Percentiles rank a stretch among this genome's conserved stretches.
These are phyloP conservation scores for Seira musarum DNA, from an alignment of 2,888 invertebrate species.

Conservation along the genomic window DNA sequence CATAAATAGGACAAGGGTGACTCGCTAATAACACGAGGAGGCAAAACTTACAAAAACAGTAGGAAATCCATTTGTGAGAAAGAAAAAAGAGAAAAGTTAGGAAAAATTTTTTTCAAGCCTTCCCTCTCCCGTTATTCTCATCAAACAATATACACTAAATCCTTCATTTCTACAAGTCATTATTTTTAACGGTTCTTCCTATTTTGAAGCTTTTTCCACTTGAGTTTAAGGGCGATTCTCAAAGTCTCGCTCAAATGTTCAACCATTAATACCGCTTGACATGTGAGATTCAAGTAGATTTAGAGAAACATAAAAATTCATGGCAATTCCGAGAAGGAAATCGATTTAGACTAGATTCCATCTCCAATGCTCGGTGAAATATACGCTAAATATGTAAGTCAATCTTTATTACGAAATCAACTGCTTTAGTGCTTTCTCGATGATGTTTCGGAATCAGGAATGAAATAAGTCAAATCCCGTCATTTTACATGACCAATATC, in stretches of 20 bases:
- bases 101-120: conserved; percentile 26
- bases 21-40: no score
- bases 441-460: not conserved
- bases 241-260: not conserved
- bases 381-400: no score
- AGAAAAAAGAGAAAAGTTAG: conserved; percentile 38
- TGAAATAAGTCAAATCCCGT: not conserved
- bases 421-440: not conserved
- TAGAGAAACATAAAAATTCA: conserved; percentile 44
- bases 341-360: conserved; percentile 15
- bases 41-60: not conserved
- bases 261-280: conserved; percentile 52
- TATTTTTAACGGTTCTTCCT: conserved; percentile 38
- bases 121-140: conserved; percentile 37
- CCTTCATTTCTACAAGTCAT: conserved; percentile 51
- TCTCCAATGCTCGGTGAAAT: not conserved
- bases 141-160: conserved; percentile 43
- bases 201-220: conserved; percentile 4
- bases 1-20: not conserved
- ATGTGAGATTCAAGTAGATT: conserved; percentile 59
- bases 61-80: not conserved
- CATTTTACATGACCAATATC: conserved; percentile 12
- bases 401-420: conserved; percentile 11
- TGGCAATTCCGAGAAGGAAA: conserved; percentile 11
- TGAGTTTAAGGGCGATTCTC: not conserved